Conservation (phyloP, 2,797 vertebrate genomes). For the Rhinichthys osculus region DNA sequence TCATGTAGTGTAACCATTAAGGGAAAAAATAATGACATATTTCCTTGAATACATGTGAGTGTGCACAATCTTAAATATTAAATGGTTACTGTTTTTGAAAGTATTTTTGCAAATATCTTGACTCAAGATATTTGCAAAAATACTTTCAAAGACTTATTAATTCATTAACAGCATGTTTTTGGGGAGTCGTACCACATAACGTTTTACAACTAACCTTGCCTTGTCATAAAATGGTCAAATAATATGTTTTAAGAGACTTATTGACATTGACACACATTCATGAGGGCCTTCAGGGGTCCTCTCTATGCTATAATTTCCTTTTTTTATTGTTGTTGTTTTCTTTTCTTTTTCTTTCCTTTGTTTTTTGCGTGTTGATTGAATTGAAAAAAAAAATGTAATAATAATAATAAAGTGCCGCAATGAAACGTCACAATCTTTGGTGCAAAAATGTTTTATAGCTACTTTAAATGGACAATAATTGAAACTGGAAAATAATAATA, state of each 20-base stretch:
- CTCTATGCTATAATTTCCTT: neutral
- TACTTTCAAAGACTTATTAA: no score
- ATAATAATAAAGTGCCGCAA: neutral
- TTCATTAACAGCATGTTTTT: neutral
- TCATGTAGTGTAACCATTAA: neutral
- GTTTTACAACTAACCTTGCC: neutral
- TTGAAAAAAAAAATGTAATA: neutral
- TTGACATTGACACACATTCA: neutral
- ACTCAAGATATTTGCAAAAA: no score
- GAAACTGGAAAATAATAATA: neutral
- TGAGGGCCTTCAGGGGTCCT: neutral
- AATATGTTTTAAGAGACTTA: neutral
- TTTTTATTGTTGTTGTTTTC: neutral
- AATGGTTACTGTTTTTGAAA: no score
- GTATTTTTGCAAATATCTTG: neutral
- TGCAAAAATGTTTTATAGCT: no score
- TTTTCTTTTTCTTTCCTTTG: neutral
- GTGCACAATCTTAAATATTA: neutral
- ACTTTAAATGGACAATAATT: neutral
- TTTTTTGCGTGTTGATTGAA: neutral
- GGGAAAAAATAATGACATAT: neutral
- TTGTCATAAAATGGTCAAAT: neutral
- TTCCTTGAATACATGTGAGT: neutral
- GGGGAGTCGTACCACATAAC: neutral
- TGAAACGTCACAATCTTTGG: neutral